These are phyloP conservation scores for Magallana ariakensis DNA, from an alignment of 1,140 invertebrate species.

Conservation along the genomic window DNA sequence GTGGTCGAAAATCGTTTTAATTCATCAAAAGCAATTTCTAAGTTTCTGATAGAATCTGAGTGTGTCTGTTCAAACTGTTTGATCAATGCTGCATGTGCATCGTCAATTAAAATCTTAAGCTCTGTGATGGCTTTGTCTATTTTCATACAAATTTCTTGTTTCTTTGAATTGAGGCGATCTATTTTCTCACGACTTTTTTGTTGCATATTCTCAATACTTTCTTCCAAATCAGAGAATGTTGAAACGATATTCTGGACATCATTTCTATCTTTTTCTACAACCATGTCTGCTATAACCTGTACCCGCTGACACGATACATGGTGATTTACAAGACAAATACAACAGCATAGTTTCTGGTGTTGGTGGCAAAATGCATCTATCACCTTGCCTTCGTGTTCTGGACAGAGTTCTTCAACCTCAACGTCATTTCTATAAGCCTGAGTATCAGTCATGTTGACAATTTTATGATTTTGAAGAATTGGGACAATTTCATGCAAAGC, in stretches of 20 bases:
- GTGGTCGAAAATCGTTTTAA: neutral
- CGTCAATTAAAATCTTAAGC: neutral
- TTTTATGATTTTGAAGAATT: neutral
- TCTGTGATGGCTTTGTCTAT: neutral
- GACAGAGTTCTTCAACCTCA: neutral
- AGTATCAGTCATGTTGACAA: neutral
- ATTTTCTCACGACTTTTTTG: neutral
- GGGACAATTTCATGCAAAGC: neutral
- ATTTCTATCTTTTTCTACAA: neutral
- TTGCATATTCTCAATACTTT: neutral
- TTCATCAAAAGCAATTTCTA: neutral
- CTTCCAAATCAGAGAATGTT: neutral
- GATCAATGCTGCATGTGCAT: neutral
- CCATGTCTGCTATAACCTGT: neutral
- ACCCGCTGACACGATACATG: neutral
- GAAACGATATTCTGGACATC: neutral
- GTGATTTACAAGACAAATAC: neutral
- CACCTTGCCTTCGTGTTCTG: neutral
- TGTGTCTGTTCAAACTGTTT: neutral
- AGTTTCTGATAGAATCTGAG: neutral
- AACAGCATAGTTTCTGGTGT: neutral
- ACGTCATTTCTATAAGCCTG: neutral
- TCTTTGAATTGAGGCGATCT: neutral
- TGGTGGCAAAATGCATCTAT: neutral
- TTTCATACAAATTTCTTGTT: neutral